Base-by-base conservation (phyloP, 1,140 invertebrate species). In the Neelides sp. region DNA sequence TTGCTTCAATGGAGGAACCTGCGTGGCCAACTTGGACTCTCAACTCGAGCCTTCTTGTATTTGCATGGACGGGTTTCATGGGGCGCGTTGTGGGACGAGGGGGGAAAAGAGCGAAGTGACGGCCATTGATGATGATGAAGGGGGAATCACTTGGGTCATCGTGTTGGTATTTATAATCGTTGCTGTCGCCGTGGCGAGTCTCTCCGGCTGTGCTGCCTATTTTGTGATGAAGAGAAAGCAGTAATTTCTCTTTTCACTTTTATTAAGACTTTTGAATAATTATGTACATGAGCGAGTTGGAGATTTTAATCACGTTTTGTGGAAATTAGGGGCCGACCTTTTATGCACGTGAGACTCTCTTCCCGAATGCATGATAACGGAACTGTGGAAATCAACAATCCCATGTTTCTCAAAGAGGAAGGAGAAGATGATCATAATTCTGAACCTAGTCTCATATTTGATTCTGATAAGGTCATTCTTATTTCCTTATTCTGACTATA, bases 301-400 rank as follows among this genome's bases (percentile, higher is more conserved):
- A n/a, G n/a, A n/a, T n/a, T 53, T 49, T 15, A 41, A 30, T 24
- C 19, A 28, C 41, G 50, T 26, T 47, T 10, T 48, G 23, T 58
- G 54, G 40, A 26, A 57, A 61, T 50, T 28, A 80, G 74, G 59
- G 75, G 73, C 22, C 70, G 73, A 58, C 73, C 78, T 26, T 88
- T 88, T 65, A 76, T 77, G 54, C 85, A 88, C 69, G 78, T 80
- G 26, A n/a, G n/a, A n/a, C n/a, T n/a, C n/a, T n/a, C n/a, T n/a
- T n/a, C n/a, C n/a, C 71, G 83, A 13, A 78, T 88, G 62, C 73
- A 80, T 48, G 83, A 86, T 63, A 82, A 81, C 66, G 62, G 59
- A 5, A 71, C 71, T 49, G 75, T 85, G 61, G 84, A 85, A 69
- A 83, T 86, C 48, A 79, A 68, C 63, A 89, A 89, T 70, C 85